Conservation (phyloP, 2,797 vertebrate genomes). For the Amazonetta brasiliensis region DNA sequence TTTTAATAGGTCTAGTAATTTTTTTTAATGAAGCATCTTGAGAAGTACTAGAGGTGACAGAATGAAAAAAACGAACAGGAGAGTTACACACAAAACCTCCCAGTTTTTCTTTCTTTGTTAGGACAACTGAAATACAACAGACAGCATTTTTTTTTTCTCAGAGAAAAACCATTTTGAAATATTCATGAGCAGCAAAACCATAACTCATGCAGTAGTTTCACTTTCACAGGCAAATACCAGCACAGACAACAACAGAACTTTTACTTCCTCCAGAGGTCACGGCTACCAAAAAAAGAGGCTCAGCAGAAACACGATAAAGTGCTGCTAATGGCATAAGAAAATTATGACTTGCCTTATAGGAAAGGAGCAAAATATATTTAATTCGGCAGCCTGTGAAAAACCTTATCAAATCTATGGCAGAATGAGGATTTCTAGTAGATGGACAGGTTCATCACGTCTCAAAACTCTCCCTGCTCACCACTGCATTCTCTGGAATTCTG, state of each 20-base stretch:
- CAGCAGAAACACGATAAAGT: background rate
- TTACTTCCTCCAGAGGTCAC: background rate
- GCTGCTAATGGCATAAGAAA: background rate
- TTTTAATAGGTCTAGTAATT: background rate
- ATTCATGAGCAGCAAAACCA: background rate
- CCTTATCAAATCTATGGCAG: accelerated
- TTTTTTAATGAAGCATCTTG: background rate
- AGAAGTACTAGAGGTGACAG: background rate
- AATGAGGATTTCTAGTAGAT: background rate
- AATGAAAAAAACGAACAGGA: background rate
- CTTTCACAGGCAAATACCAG: background rate
- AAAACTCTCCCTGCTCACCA: accelerated
- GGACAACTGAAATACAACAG: accelerated
- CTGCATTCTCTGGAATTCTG: accelerated
- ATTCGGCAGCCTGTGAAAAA: background rate
- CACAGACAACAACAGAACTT: background rate
- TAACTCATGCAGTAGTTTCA: background rate
- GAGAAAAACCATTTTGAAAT: background rate
- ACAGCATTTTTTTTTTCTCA: background rate
- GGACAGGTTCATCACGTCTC: accelerated
- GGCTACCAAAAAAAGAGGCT: background rate
- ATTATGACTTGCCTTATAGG: background rate
- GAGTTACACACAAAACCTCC: background rate
- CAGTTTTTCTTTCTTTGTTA: background rate
- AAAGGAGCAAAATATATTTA: background rate